Conservation (phyloP, 2,888 invertebrate species). For the Chrysodeixis includens region DNA sequence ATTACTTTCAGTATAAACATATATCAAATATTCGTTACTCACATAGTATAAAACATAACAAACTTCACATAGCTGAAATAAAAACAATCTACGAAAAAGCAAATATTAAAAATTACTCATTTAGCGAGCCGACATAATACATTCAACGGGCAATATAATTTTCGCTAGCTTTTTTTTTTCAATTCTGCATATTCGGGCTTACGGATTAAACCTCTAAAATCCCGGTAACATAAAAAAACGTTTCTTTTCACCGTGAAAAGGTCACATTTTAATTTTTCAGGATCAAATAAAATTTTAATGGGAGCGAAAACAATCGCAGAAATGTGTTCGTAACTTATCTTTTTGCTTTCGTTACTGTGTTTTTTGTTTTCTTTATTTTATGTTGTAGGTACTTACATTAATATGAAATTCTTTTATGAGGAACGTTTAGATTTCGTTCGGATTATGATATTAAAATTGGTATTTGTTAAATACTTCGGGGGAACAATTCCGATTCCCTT, state of each 20-base stretch:
- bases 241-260: constrained; percentile 58
- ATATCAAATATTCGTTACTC: neutral
- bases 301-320: constrained; percentile 31
- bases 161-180: constrained; percentile 52
- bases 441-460: neutral
- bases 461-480: neutral
- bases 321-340: constrained; percentile 17
- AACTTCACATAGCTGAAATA: neutral
- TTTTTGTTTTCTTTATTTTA: constrained; percentile 17
- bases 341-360: neutral
- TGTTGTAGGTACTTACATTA: neutral
- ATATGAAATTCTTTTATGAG: neutral
- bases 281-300: constrained; percentile 40
- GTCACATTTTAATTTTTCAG: constrained; percentile 53
- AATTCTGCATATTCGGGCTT: constrained; percentile 66
- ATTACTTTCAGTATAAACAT: neutral
- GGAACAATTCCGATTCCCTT: neutral
- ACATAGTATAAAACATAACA: neutral
- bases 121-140: constrained; percentile 9
- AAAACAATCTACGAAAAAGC: constrained; percentile 10
- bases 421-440: neutral
- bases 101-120: constrained; percentile 27
- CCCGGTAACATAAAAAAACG: constrained; percentile 51
- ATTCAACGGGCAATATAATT: constrained; percentile 44
- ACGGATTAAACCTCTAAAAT: constrained; percentile 64